Conservation (phyloP, 2,113 vertebrate genomes). For the Cyanoramphus novaezelandiae region DNA sequence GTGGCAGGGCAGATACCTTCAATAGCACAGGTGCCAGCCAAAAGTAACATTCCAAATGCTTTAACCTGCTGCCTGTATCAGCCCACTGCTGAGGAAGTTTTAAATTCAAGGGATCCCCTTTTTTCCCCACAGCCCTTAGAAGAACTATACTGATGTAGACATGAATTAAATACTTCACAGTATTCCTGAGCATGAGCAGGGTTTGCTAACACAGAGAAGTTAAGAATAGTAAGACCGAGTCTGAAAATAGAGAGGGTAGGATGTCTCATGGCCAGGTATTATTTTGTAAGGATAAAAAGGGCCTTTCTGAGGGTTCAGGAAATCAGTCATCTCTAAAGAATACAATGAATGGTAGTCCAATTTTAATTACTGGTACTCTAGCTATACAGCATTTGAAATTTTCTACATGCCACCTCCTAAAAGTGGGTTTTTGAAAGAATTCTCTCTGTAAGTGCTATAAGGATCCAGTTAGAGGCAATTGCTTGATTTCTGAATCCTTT, state of each 20-base stretch:
- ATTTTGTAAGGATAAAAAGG: slow-evolving; percentile 34
- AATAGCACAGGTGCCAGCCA: not conserved
- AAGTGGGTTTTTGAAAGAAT: slow-evolving; percentile 31
- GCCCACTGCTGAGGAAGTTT: not conserved
- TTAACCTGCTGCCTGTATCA: not conserved
- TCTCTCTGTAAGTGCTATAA: slow-evolving; percentile 13
- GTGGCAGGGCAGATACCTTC: not conserved
- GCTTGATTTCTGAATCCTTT: slow-evolving; percentile 58
- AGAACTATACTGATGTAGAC: not conserved
- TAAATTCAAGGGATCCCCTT: not conserved
- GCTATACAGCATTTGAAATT: slow-evolving; percentile 14
- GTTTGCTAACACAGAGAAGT: not conserved
- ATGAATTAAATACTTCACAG: not conserved
- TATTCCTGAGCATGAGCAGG: not conserved
- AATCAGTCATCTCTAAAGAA: slow-evolving; percentile 8
- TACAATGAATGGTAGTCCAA: slow-evolving; percentile 10
- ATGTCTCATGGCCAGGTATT: not conserved
- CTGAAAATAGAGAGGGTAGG: slow-evolving; percentile 51
- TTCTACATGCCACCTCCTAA: not conserved
- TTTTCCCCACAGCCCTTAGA: not conserved
- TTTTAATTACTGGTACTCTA: slow-evolving; percentile 63
- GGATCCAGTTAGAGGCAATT: slow-evolving; percentile 60
- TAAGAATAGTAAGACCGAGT: not conserved
- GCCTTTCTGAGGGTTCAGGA: not conserved
- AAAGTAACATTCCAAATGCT: not conserved